A percentile compares a stretch with the other conserved stretches of the same genome.
phyloP scores from a whole-genome alignment of 2,113 vertebrate genomes.

The Paracanthobrama guichenoti region DNA sequence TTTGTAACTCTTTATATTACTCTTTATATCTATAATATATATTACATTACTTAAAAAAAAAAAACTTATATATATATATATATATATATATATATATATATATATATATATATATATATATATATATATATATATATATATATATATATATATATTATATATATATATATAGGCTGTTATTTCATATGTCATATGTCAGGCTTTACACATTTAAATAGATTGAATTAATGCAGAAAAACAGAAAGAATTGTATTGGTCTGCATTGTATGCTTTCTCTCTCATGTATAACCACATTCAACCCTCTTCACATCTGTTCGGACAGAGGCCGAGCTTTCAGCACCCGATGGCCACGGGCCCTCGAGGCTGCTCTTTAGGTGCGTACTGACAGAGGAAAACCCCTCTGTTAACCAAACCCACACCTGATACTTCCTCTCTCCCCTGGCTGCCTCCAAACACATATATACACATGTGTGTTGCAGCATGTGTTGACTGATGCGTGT shows the following conservation, averaged over 20 bases:
- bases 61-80: no score
- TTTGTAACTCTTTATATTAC: no score
- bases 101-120: no score
- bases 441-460: constrained; percentile 43
- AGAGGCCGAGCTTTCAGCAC: constrained; percentile 45
- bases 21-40: no score
- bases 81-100: no score
- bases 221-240: not conserved
- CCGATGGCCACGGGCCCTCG: constrained; percentile 7
- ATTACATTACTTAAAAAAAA: no score
- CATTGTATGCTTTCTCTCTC: not conserved
- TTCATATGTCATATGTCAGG: not conserved
- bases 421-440: constrained; percentile 28
- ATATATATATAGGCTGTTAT: no score
- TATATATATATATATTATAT: no score
- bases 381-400: constrained; percentile 45
- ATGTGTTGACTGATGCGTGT: constrained; percentile 46
- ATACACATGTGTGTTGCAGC: constrained; percentile 40
- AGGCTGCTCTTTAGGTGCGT: not conserved
- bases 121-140: no score
- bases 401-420: constrained; percentile 36
- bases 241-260: not conserved
- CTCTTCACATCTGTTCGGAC: constrained; percentile 10
- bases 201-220: not conserved
- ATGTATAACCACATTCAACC: not conserved